Evolutionary conservation across 1,140 invertebrate genomes (phyloP).

Genomic region (Venturia canescens): DNA sequence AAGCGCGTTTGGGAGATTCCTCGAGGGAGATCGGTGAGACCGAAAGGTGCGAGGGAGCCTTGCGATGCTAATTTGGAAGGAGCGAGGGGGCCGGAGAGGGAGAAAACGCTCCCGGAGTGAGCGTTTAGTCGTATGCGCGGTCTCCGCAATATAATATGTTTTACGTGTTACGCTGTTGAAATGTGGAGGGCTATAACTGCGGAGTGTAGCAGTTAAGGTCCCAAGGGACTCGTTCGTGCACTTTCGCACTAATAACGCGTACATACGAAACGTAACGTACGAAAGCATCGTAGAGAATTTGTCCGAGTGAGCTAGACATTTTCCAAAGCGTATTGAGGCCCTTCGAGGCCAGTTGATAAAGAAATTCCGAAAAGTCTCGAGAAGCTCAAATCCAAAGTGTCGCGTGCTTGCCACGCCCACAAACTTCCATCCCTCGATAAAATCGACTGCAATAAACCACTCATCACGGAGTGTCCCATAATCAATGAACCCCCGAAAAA

Average conservation of each 20-base stretch:
- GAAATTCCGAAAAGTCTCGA: too few relatives aligned
- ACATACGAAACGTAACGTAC: background rate
- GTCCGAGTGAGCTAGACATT: too few relatives aligned
- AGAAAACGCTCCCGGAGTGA: background rate
- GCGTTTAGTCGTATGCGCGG: background rate
- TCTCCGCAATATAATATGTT: background rate
- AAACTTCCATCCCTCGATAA: too few relatives aligned
- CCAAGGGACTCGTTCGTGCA: conserved; percentile 27
- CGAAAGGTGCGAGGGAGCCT: background rate
- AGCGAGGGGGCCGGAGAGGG: background rate
- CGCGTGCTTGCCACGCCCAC: too few relatives aligned
- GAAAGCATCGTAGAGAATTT: background rate
- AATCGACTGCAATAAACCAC: too few relatives aligned
- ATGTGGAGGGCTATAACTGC: background rate
- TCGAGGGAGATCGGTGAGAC: background rate
- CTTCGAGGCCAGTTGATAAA: too few relatives aligned
- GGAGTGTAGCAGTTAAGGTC: conserved; percentile 22
- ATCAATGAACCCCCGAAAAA: too few relatives aligned
- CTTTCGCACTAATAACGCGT: background rate
- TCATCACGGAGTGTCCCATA: too few relatives aligned
- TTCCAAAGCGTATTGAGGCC: too few relatives aligned
- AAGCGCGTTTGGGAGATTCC: background rate
- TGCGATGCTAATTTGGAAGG: conserved; percentile 9
- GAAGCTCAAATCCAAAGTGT: too few relatives aligned
- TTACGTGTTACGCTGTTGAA: background rate